A percentile compares a stretch with the other conserved stretches of the same genome.
phyloP scores from a whole-genome alignment of 2,113 vertebrate genomes.

The Scomber scombrus region DNA sequence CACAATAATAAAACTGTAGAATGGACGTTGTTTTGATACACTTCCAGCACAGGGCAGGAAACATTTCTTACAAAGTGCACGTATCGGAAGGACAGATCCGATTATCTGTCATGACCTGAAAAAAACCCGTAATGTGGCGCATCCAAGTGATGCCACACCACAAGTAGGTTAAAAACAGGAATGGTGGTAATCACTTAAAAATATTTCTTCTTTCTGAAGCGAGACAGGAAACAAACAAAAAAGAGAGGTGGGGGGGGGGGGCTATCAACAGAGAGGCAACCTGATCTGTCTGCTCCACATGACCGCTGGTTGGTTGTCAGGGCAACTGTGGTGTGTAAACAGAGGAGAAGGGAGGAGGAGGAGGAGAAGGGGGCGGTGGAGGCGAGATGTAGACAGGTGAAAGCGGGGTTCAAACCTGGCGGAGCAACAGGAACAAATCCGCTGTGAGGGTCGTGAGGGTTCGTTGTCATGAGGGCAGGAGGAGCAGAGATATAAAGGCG shows the following conservation, averaged over 20 bases:
- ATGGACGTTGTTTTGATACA: background rate
- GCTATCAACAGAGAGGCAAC: constrained; percentile 18
- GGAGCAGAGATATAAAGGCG: background rate
- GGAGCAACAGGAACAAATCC: constrained; percentile 31
- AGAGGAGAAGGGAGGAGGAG: no score
- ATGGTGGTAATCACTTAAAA: background rate
- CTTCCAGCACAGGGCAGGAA: background rate
- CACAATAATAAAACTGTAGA: background rate
- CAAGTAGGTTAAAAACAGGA: background rate
- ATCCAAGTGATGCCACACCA: background rate
- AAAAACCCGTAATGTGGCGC: background rate
- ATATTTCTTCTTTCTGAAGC: constrained; percentile 1
- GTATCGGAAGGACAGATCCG: background rate
- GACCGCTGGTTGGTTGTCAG: constrained; percentile 9
- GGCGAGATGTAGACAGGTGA: background rate
- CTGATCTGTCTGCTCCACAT: constrained; percentile 28
- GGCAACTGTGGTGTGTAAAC: constrained; percentile 28
- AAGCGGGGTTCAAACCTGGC: constrained; percentile 5
- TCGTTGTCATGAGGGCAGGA: background rate
- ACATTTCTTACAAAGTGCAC: background rate
- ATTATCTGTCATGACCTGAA: background rate
- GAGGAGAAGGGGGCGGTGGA: no score
- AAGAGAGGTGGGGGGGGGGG: no score
- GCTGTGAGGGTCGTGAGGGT: constrained; percentile 13
- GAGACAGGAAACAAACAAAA: no score